A percentile compares a stretch with the other conserved stretches of the same genome.
Conservation (phyloP, 2,113 vertebrate species). For the Oreotrochilus melanogaster region DNA sequence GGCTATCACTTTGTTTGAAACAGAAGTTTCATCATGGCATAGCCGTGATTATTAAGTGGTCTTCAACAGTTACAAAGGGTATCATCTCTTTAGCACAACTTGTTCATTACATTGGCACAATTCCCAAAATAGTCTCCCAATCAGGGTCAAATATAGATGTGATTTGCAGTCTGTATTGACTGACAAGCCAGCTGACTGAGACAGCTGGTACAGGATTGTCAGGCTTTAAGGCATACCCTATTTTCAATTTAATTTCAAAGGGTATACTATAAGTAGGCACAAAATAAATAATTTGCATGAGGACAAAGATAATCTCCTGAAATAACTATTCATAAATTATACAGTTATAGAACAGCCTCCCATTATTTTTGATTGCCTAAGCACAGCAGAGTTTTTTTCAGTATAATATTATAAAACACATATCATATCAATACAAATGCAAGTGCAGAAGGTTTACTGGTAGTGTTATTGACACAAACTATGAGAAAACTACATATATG, state of each 20-base stretch:
- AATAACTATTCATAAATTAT: slow-evolving; percentile 34
- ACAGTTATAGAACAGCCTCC: background rate
- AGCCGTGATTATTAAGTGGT: background rate
- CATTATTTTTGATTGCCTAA: slow-evolving; percentile 19
- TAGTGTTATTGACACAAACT: background rate
- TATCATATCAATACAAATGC: background rate
- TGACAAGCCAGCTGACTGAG: slow-evolving; percentile 58
- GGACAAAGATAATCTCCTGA: slow-evolving; percentile 31
- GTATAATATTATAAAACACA: background rate
- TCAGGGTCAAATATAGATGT: slow-evolving; percentile 46
- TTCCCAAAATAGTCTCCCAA: slow-evolving; percentile 49
- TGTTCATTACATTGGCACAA: background rate
- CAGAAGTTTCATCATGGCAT: background rate
- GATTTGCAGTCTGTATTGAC: slow-evolving; percentile 49
- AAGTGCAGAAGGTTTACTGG: background rate
- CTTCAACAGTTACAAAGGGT: background rate
- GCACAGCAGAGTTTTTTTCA: background rate
- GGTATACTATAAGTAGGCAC: slow-evolving; percentile 8
- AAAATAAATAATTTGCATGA: slow-evolving; percentile 61
- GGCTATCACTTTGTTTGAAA: background rate
- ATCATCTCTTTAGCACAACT: slow-evolving; percentile 25
- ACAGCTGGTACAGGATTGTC: slow-evolving; percentile 53
- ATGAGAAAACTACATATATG: background rate
- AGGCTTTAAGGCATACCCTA: slow-evolving; percentile 43
- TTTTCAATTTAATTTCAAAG: slow-evolving; percentile 64